A percentile compares a stretch with the other conserved stretches of the same genome.
These are phyloP conservation scores for Nansenia antarctica DNA, from an alignment of 2,113 vertebrate species.

Conservation along the genomic window DNA sequence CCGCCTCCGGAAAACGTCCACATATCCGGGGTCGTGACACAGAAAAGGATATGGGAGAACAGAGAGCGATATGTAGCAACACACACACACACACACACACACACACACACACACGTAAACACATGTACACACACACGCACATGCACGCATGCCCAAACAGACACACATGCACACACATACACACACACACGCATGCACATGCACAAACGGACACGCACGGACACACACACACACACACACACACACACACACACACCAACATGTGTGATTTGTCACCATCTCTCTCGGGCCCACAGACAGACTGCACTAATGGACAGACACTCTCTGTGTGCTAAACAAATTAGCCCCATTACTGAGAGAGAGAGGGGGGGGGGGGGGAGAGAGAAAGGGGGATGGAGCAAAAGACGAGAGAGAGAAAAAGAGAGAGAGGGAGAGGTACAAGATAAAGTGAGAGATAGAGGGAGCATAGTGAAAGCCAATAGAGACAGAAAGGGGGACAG, in stretches of 20 bases:
- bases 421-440: not conserved
- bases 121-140: not conserved
- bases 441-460: conserved; percentile 36
- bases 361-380: conserved; percentile 1
- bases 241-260: not conserved
- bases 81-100: not conserved
- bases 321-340: conserved; percentile 78
- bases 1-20: too few relatives aligned
- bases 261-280: conserved; percentile 74
- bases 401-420: conserved; percentile 14
- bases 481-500: not conserved
- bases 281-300: conserved; percentile 57
- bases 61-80: too few relatives aligned
- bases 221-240: not conserved
- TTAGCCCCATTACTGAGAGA: conserved; percentile 75
- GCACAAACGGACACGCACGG: too few relatives aligned
- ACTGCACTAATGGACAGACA: conserved; percentile 74
- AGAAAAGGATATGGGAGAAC: too few relatives aligned
- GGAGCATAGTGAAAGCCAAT: conserved; percentile 34
- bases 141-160: not conserved
- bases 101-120: not conserved
- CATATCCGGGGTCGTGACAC: too few relatives aligned
- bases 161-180: not conserved
- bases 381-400: conserved; percentile 26
- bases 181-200: not conserved